These are phyloP conservation scores for Lucilia cuprina DNA, from an alignment of 1,140 invertebrate species.

Conservation along the genomic window DNA sequence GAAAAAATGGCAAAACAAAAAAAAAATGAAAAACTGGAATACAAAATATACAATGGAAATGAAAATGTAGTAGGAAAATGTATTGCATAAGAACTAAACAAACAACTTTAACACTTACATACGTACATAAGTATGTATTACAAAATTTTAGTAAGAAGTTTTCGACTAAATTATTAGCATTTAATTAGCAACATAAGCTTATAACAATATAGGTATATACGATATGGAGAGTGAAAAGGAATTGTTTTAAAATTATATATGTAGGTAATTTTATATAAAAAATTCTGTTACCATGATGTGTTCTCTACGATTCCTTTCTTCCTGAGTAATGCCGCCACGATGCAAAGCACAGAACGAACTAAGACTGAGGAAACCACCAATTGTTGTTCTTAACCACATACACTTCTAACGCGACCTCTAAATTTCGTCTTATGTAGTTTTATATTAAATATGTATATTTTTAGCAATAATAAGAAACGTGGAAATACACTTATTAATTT, in stretches of 20 bases:
- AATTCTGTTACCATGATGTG: conserved; percentile 39
- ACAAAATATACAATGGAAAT: background rate
- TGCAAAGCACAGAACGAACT: conserved; percentile 52
- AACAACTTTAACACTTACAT: background rate
- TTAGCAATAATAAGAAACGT: background rate
- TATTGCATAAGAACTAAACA: background rate
- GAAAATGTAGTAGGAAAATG: background rate
- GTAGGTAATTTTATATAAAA: background rate
- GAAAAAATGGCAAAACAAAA: background rate
- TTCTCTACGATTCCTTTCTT: conserved; percentile 41
- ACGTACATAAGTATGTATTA: no score
- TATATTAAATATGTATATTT: background rate
- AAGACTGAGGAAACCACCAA: conserved; percentile 60
- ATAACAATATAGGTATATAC: no score
- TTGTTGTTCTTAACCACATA: conserved; percentile 37
- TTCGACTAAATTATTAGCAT: no score
- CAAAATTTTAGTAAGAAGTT: no score
- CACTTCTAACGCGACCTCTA: background rate
- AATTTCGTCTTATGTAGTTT: background rate
- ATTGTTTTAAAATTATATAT: no score
- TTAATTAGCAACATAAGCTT: no score
- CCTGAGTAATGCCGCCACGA: conserved; percentile 58
- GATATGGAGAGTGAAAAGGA: no score
- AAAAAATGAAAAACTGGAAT: conserved; percentile 3
- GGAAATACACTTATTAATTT: background rate